Percentiles rank a stretch among this genome's conserved stretches.
These are phyloP conservation scores for Lycodopsis pacificus DNA, from an alignment of 2,797 vertebrate genomes.

Conservation along the genomic window DNA sequence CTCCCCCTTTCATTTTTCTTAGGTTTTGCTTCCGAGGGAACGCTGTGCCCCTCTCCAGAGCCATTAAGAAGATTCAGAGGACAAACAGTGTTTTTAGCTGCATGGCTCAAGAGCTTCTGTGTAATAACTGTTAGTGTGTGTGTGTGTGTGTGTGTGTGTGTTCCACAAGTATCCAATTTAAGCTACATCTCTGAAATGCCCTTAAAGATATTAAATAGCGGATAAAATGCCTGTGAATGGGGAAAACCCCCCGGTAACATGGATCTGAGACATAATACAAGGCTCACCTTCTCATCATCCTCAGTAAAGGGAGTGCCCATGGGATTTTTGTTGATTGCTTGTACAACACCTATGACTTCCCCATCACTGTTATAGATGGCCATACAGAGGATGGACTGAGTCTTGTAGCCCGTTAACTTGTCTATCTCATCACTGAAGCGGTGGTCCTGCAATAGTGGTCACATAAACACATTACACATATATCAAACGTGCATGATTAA, in stretches of 20 bases:
- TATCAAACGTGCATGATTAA: not conserved
- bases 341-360: slow-evolving; percentile 87
- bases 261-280: not conserved
- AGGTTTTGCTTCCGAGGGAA: slow-evolving; percentile 49
- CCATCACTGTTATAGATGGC: slow-evolving; percentile 87
- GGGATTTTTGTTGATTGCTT: slow-evolving; percentile 88
- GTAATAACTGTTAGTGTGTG: slow-evolving; percentile 22
- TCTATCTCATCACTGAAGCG: slow-evolving; percentile 90
- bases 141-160: slow-evolving; percentile 3
- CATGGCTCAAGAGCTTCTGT: slow-evolving; percentile 22
- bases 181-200: slow-evolving; percentile 31
- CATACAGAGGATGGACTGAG: slow-evolving; percentile 88
- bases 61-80: slow-evolving; percentile 66
- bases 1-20: slow-evolving; percentile 37
- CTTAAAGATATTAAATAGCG: slow-evolving; percentile 15
- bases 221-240: not conserved
- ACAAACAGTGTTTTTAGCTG: slow-evolving; percentile 38
- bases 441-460: slow-evolving; percentile 79
- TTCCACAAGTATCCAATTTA: slow-evolving; percentile 47
- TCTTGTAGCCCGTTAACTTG: slow-evolving; percentile 88
- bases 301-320: slow-evolving; percentile 84
- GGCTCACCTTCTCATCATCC: slow-evolving; percentile 87
- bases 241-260: not conserved
- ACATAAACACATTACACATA: slow-evolving; percentile 22
- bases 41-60: slow-evolving; percentile 35